Evolutionary conservation across 2,888 invertebrate species (phyloP), one percentile per base, ranked within the genome.

Genomic region (Apeira syringaria): DNA sequence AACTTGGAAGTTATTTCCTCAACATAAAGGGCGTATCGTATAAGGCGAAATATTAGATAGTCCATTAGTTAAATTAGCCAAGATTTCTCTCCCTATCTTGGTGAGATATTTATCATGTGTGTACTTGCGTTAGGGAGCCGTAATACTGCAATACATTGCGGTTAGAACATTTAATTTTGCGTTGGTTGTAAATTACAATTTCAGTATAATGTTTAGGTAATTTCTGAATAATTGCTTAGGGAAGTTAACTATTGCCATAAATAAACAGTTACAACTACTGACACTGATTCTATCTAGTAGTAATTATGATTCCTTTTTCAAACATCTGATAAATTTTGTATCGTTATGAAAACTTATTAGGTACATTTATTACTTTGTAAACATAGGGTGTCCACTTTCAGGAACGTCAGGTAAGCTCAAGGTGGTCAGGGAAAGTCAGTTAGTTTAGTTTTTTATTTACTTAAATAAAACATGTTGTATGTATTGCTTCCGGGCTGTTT

Each of bases 61-160:
- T 80, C 81, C 86, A 88, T 88, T 86, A 87, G 82, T 83, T 79
- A 85, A 84, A 88, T 87, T 83, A 85, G 78, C 72, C 70, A 83
- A 84, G 81, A 84, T 81, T 80, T 76, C 78, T 75, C 82, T 71
- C 80, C 81, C 81, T 72, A 75, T 78, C 76, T 78, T 68, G 64
- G 59, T 56, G 60, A 77, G 80, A 77, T 82, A 81, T 86, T 81
- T 85, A 84, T 86, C 85, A 83, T 79, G 74, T 71, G 72, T 71
- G 70, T 71, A 64, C 60, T 61, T 64, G 55, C 62, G 56, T 64
- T 74, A 73, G 80, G 83, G 80, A 75, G 68, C 44, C 30, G 45
- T 55, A 47, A 54, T 72, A 65, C 67, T 70, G 77, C 75, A 74
- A 79, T 80, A 82, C 73, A 80, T 77, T 81, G 86, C 59, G 86